phyloP scores from a whole-genome alignment of 2,113 vertebrate species.

The Casuarius casuarius region DNA sequence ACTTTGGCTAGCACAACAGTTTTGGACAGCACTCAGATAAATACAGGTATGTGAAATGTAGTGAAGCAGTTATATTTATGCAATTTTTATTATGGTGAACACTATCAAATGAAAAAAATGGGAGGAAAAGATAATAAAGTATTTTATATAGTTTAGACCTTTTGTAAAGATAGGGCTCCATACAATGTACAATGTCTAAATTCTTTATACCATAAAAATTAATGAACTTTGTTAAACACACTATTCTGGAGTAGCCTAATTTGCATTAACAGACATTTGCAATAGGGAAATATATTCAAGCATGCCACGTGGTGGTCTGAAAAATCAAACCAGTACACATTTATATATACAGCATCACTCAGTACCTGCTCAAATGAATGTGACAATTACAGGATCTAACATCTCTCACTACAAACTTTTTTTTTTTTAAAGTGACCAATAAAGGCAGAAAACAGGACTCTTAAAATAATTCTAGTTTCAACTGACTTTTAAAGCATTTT shows the following conservation, averaged over 20 bases:
- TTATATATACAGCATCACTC: constrained; percentile 93
- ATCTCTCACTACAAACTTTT: constrained; percentile 86
- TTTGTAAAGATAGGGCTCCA: constrained; percentile 81
- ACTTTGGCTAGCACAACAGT: constrained; percentile 91
- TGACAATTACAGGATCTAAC: constrained; percentile 89
- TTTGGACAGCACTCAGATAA: constrained; percentile 92
- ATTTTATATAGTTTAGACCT: constrained; percentile 81
- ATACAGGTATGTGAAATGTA: constrained; percentile 93
- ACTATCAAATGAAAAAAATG: constrained; percentile 81
- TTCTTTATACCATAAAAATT: constrained; percentile 83
- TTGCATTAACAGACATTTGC: constrained; percentile 91
- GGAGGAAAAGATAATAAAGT: constrained; percentile 76
- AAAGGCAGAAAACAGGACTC: constrained; percentile 81
- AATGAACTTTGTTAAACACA: constrained; percentile 86
- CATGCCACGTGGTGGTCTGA: constrained; percentile 93
- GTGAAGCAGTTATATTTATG: constrained; percentile 88
- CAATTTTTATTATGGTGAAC: constrained; percentile 84
- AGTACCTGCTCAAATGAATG: constrained; percentile 99
- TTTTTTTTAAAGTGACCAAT: constrained; percentile 81
- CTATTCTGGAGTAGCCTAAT: constrained; percentile 90
- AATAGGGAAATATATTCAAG: constrained; percentile 86
- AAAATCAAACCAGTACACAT: constrained; percentile 89
- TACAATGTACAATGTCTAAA: constrained; percentile 80
- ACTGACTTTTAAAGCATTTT: constrained; percentile 91
- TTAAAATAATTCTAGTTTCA: constrained; percentile 84